Evolutionary conservation across 2,888 invertebrate genomes (phyloP).

Genomic region (Chrysolina americana): DNA sequence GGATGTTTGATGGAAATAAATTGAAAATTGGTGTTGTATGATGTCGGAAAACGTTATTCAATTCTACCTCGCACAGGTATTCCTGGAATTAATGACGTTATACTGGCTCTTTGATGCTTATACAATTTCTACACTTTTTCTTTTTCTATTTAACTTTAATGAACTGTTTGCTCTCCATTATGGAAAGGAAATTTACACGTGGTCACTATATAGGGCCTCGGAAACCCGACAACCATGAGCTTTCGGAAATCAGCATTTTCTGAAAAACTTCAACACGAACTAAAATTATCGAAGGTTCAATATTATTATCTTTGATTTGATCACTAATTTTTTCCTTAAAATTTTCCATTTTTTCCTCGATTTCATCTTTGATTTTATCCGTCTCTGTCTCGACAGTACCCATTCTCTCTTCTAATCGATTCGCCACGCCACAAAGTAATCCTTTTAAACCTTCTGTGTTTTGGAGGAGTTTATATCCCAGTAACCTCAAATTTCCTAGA

Average conservation of each 20-base stretch:
- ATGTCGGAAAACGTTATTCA: conserved; percentile 6
- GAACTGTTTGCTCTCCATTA: not conserved
- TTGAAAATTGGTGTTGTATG: not conserved
- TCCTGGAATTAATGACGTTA: not conserved
- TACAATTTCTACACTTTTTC: not conserved
- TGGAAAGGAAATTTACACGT: not conserved
- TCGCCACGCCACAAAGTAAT: no score
- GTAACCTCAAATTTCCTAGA: no score
- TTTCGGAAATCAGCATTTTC: not conserved
- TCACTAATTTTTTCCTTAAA: no score
- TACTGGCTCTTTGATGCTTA: not conserved
- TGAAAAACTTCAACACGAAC: not conserved
- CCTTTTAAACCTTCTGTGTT: no score
- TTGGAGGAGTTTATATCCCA: no score
- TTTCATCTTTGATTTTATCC: no score
- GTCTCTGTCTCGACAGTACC: no score
- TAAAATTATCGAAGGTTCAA: not conserved
- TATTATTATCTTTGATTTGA: no score
- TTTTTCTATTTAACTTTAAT: not conserved
- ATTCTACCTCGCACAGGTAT: conserved; percentile 14
- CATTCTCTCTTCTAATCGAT: no score
- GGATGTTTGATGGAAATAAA: conserved; percentile 7
- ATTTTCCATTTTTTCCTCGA: no score
- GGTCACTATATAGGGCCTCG: not conserved
- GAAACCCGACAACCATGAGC: not conserved